phyloP scores from a whole-genome alignment of 2,888 invertebrate species.

The Ennomos quercinarius region DNA sequence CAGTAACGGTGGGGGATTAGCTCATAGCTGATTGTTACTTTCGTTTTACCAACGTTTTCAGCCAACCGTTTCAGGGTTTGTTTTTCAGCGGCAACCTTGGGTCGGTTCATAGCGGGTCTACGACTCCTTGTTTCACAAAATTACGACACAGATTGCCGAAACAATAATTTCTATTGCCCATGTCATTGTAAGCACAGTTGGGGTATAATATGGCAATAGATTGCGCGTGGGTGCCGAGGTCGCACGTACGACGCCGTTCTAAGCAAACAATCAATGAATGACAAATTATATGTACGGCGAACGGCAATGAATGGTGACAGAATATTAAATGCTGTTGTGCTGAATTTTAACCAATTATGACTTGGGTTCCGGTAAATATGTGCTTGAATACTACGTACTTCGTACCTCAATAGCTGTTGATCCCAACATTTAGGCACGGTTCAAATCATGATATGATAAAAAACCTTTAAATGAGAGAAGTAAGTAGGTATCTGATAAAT shows the following conservation, averaged over 20 bases:
- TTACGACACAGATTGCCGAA: constrained; percentile 38
- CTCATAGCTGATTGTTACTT: too few relatives aligned
- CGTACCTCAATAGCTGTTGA: background rate
- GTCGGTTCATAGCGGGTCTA: constrained; percentile 22
- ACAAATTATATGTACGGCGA: constrained; percentile 58
- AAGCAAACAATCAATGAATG: constrained; percentile 72
- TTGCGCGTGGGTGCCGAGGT: constrained; percentile 67
- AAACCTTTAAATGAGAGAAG: too few relatives aligned
- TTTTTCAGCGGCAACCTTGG: constrained; percentile 27
- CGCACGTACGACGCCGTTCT: constrained; percentile 56
- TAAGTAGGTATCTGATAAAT: too few relatives aligned
- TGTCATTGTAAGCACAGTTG: constrained; percentile 52
- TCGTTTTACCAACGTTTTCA: constrained; percentile 5
- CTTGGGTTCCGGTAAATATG: constrained; percentile 12
- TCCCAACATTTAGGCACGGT: background rate
- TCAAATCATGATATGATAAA: too few relatives aligned
- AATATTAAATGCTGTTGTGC: constrained; percentile 34
- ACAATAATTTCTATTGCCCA: constrained; percentile 35
- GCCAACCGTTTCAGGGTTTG: constrained; percentile 20
- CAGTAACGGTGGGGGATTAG: too few relatives aligned
- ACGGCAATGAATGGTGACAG: constrained; percentile 29
- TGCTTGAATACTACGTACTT: background rate
- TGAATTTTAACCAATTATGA: constrained; percentile 28
- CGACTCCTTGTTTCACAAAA: constrained; percentile 30
- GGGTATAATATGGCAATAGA: constrained; percentile 46